Evolutionary conservation across 2,797 vertebrate species (phyloP), one percentile per base, ranked within the genome.

Genomic region (Scyliorhinus canicula): DNA sequence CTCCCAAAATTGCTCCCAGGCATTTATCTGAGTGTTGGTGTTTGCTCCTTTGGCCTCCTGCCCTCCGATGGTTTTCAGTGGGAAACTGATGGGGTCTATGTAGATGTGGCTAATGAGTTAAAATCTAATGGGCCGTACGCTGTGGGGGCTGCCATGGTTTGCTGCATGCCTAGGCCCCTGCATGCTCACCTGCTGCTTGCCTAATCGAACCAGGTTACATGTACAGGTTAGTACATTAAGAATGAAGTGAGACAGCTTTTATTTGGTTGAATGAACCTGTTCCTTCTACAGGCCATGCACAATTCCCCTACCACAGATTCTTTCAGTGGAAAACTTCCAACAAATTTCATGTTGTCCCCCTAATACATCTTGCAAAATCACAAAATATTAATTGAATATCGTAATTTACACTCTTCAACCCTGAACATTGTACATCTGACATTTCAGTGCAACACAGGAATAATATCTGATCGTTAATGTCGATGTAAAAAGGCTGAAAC

Each of bases 361-460:
- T 8, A 52, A 9, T 91, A 44, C 35, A 63, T 82, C 79, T 82
- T 82, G 7, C 44, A 82, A 82, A 82, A 82, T 82, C 88, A 91
- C 35, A 65, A 60, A 28, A 65, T 47, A 44, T 40, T 44, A 65
- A 91, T 91, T 91, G n/a, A 91, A 65, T 91, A 12, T 91, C 8
- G n/a, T 24, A 91, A 91, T 65, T 35, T 91, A 91, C 57, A 91
- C 63, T 91, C 60, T 91, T 91, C n/a, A 91, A 52, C 57, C 21
- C n/a, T 44, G 60, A 91, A 91, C 7, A 40, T 47, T 91, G 57
- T 40, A 91, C 47, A 50, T 65, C 40, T 63, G 60, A 65, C 60
- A 65, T 65, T 91, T 91, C 24, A 65, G 60, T 65, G 88, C 19
- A 63, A 40, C 57, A 40, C 19, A 65, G n/a, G n/a, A 40, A 44